phyloP scores from a whole-genome alignment of 1,140 invertebrate genomes.

The Pararge aegeria region DNA sequence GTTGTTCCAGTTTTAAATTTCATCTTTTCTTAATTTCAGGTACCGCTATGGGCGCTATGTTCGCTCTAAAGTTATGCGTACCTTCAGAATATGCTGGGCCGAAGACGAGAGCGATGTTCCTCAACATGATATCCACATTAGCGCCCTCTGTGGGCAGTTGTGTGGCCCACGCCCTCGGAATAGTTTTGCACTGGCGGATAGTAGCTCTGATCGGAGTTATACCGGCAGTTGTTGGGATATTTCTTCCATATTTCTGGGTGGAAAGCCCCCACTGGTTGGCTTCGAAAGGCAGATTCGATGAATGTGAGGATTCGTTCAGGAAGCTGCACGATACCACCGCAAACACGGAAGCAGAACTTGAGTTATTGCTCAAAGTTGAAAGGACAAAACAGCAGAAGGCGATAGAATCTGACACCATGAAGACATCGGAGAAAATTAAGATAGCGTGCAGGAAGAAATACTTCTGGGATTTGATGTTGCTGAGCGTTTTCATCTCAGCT shows the following conservation, averaged over 20 bases:
- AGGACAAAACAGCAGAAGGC: conserved; percentile 11
- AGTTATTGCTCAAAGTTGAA: conserved; percentile 19
- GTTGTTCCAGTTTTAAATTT: too few relatives aligned
- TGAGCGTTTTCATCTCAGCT: background rate
- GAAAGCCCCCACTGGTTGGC: conserved; percentile 28
- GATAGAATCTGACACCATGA: background rate
- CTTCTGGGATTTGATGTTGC: conserved; percentile 21
- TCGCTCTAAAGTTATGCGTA: conserved; percentile 7
- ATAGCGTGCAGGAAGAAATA: conserved; percentile 21
- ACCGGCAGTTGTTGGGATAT: conserved; percentile 8
- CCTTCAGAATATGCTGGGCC: conserved; percentile 5
- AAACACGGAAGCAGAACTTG: conserved; percentile 19
- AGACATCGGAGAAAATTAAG: conserved; percentile 15
- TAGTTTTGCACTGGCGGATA: conserved; percentile 18
- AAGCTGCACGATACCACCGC: background rate
- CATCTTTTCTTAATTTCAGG: background rate
- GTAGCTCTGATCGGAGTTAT: conserved; percentile 27
- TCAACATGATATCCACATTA: conserved; percentile 23
- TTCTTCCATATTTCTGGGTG: conserved; percentile 23
- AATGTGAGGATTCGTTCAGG: conserved; percentile 11
- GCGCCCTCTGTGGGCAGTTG: conserved; percentile 9
- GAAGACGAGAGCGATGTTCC: background rate
- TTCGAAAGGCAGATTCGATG: conserved; percentile 11
- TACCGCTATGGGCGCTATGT: background rate
- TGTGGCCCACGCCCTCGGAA: conserved; percentile 15